Base-by-base conservation (phyloP, 2,888 invertebrate species). In the Heliconius ismenius region DNA sequence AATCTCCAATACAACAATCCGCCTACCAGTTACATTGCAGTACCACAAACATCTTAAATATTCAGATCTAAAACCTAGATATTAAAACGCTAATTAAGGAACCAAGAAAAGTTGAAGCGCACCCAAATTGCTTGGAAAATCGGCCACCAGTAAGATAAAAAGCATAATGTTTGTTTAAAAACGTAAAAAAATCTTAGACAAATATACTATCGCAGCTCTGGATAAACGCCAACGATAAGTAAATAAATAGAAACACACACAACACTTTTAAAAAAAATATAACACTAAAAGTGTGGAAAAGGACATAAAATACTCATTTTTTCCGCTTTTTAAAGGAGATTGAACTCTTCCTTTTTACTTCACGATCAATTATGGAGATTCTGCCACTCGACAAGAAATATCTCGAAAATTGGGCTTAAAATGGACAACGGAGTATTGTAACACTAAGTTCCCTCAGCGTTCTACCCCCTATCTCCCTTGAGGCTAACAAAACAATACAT, bases 201-300 rank as follows among this genome's bases (percentile, higher is more conserved):
- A 82, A 84, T 81, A 83, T 81, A 73, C 67, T 43, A 65, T 76
- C 80, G 83, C 81, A 82, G 84, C 81, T 49, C 81, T 86, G 86
- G 86, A 84, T 74, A n/a, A 21, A 36, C 36, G 85, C 84, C 86
- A 86, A 82, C 18, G 6, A 7, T 18, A 49, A 49, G 60, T 60
- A 74, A 83, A 86, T 85, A 83, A 83, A 86, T 85, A 84, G 83
- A 79, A 79, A 79, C 80, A n/a, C n/a, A n/a, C n/a, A n/a, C 81
- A 80, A 82, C 80, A 79, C 79, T 18, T 54, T 58, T 67, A 67
- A 39, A 67, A 65, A 28, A 67, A 0, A 32, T 32, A 77, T 75
- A 72, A 49, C 60, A 49, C 49, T 21, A 49, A 18, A 49, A 49
- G 49, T 49, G 18, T 49, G 18, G 18, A 49, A 43, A 49, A 49